These are phyloP conservation scores for Drosophila suzukii DNA, from an alignment of 1,140 invertebrate genomes.

Conservation along the genomic window DNA sequence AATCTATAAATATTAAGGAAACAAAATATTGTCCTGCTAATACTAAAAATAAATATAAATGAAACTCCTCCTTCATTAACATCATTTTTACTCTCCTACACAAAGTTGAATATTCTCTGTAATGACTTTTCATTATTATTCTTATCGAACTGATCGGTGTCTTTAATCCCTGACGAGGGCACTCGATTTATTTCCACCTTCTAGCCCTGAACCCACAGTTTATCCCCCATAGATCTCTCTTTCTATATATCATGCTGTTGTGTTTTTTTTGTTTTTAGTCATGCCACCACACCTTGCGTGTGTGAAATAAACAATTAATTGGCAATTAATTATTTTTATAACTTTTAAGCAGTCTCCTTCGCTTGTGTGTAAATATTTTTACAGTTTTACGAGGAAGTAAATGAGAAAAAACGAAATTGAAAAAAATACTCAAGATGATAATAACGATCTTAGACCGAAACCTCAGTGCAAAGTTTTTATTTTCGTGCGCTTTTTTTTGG, in stretches of 20 bases:
- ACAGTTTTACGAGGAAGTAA: conserved; percentile 19
- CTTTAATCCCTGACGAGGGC: conserved; percentile 11
- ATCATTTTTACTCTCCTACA: background rate
- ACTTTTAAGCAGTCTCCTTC: conserved; percentile 28
- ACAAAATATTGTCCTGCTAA: no score
- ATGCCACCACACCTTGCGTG: conserved; percentile 13
- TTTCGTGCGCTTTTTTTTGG: conserved; percentile 20
- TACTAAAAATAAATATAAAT: no score
- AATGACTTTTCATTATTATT: background rate
- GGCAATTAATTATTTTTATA: conserved; percentile 59
- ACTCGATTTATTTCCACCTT: conserved; percentile 4
- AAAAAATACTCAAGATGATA: conserved; percentile 1
- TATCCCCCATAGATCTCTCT: conserved; percentile 5
- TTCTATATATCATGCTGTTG: background rate
- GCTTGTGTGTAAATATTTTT: conserved; percentile 31
- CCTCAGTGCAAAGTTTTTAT: conserved; percentile 6
- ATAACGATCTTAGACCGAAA: conserved; percentile 24
- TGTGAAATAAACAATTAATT: conserved; percentile 49
- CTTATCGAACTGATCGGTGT: background rate
- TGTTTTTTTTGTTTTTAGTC: conserved; percentile 1
- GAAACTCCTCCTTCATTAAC: no score
- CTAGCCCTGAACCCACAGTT: conserved; percentile 8
- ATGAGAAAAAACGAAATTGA: conserved; percentile 8
- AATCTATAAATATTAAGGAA: background rate
- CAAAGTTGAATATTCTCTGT: background rate